A percentile compares a stretch with the other conserved stretches of the same genome.
These are phyloP conservation scores for Linnaemya tessellans DNA, from an alignment of 2,888 invertebrate genomes.

Conservation along the genomic window DNA sequence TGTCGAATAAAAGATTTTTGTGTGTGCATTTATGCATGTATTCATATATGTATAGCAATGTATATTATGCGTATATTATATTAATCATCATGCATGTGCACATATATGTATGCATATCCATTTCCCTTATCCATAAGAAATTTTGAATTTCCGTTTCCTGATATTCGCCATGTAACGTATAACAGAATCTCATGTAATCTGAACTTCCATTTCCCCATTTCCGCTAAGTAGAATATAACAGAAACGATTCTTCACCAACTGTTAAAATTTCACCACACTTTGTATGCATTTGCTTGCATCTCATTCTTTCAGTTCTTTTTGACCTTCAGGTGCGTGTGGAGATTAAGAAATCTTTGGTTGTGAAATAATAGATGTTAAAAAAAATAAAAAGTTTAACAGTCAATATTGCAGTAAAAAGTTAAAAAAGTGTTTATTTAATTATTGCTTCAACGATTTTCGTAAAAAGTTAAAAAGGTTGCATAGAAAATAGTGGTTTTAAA, in stretches of 20 bases:
- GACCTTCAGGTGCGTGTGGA: not conserved
- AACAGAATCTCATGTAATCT: no score
- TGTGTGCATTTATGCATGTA: no score
- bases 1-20: no score
- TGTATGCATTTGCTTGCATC: conserved; percentile 15
- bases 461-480: not conserved
- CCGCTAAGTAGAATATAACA: no score
- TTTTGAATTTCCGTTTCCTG: no score
- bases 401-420: not conserved
- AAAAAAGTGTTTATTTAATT: conserved; percentile 29
- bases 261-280: no score
- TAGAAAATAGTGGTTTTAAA: not conserved
- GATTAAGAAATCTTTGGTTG: not conserved
- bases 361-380: not conserved
- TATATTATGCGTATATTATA: no score
- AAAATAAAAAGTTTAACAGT: not conserved
- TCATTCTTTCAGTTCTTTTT: conserved; percentile 8
- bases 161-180: not conserved
- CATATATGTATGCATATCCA: not conserved
- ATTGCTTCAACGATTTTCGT: not conserved
- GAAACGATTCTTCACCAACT: no score
- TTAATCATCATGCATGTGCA: no score
- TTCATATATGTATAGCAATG: not conserved
- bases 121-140: not conserved
- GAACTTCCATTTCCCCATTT: no score